phyloP scores from a whole-genome alignment of 1,140 invertebrate genomes.

The Drosophila sturtevanti region DNA sequence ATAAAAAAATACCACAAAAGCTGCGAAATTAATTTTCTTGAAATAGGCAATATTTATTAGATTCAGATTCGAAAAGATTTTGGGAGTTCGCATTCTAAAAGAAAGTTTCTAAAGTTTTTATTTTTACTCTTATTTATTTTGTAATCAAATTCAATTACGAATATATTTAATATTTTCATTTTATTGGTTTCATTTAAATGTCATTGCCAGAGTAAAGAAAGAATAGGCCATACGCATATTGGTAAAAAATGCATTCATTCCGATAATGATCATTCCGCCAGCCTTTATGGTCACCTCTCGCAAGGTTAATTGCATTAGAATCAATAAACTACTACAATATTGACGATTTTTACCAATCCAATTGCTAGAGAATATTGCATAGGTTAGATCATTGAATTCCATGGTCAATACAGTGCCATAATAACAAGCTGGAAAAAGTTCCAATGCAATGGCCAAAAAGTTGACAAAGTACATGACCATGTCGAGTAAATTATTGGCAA shows the following conservation, averaged over 20 bases:
- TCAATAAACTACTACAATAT: slow-evolving; percentile 18
- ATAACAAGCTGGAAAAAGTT: slow-evolving; percentile 42
- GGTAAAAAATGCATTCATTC: slow-evolving; percentile 38
- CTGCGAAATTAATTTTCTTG: no score
- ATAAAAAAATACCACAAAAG: no score
- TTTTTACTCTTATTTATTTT: no score
- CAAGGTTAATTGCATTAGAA: slow-evolving; percentile 34
- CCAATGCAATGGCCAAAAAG: slow-evolving; percentile 37
- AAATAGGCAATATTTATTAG: neutral
- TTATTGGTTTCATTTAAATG: slow-evolving; percentile 19
- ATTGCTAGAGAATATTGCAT: slow-evolving; percentile 45
- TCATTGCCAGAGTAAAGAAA: slow-evolving; percentile 38
- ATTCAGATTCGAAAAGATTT: no score
- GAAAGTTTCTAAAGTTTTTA: no score
- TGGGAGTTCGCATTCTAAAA: no score
- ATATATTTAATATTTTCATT: no score
- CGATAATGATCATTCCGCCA: slow-evolving; percentile 37
- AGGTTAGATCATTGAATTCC: slow-evolving; percentile 30
- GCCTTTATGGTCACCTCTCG: slow-evolving; percentile 35
- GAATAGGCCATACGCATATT: slow-evolving; percentile 41
- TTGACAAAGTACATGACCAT: slow-evolving; percentile 27
- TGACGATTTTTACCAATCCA: slow-evolving; percentile 15
- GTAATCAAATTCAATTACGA: no score
- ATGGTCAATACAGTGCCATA: slow-evolving; percentile 36
- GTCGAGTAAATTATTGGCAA: slow-evolving; percentile 34